phyloP scores from a whole-genome alignment of 2,888 invertebrate species.

The Rhagonycha lutea region DNA sequence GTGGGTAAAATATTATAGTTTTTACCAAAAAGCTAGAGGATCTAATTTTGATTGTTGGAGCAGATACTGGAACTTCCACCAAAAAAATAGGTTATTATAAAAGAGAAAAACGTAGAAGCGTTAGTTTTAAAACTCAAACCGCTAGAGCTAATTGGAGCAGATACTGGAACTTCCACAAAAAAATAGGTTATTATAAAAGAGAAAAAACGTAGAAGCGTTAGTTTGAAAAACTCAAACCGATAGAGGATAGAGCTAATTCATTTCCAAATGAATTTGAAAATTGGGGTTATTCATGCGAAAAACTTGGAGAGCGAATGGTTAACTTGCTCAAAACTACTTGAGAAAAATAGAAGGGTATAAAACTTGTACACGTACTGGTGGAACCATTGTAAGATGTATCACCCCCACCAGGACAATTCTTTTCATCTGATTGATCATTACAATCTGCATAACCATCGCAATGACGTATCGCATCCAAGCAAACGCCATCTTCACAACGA shows the following conservation, averaged over 20 bases:
- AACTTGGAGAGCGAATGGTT: neutral
- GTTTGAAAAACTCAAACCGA: neutral
- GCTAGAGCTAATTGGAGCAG: too few relatives aligned
- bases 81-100: neutral
- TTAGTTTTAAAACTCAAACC: neutral
- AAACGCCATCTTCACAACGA: slow-evolving; percentile 28
- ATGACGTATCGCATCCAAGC: slow-evolving; percentile 52
- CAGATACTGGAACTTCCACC: neutral
- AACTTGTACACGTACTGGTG: slow-evolving; percentile 6
- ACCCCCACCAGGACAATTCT: slow-evolving; percentile 5
- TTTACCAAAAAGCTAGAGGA: neutral
- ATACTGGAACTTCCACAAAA: neutral
- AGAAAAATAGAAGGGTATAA: neutral
- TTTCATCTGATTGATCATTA: slow-evolving; percentile 66
- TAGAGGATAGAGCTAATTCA: neutral
- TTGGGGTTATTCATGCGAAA: neutral
- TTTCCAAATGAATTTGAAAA: neutral
- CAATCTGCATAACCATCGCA: slow-evolving; percentile 69
- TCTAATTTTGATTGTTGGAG: neutral
- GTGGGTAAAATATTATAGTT: neutral
- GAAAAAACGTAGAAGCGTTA: neutral
- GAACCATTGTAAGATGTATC: neutral
- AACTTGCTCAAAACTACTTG: neutral
- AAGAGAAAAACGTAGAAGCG: neutral
- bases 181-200: neutral